Evolutionary conservation across 2,888 invertebrate species (phyloP), one percentile per base, ranked within the genome.

Genomic region (Anthrax anthrax): DNA sequence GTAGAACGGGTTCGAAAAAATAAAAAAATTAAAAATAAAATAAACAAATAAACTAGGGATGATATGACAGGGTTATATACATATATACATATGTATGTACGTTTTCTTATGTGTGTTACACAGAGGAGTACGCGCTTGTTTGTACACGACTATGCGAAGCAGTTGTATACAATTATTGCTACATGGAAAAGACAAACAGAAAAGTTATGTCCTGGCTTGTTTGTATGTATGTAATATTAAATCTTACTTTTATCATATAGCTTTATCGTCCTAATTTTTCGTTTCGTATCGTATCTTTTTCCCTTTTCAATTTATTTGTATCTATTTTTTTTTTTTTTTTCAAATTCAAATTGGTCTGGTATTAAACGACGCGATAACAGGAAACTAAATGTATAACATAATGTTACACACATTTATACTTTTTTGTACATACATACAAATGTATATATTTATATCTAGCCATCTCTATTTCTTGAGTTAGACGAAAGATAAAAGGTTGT

Each of bases 1-100:
- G 46, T 43, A 38, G 43, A 37, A 39, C 45, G 42, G 42, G 37
- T 45, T 41, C 42, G 42, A 42, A 41, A 19, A 39, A 41, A 16
- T 39, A 41, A 43, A 42, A 39, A 27, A 38, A 32, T 14, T 6
- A 23, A 23, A 23, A 23, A 23, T 23, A 23, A 23, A 23, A 6
- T 6, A 23, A 23, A 23, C 5, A 23, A 23, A 23, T 23, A 23
- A 16, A 39, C 18, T 23, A 18, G 38, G 18, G 40, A 37, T 12
- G 29, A 36, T 37, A 44, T 9, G 29, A 32, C 29, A 12, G 29
- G 29, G 29, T 12, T 32, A 23, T 8, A 6, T 23, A 23, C 23
- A 23, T 6, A 23, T 8, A 8, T 23, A 23, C 23, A 8, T 23
- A 23, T 23, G 23, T 23, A 4, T 23, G 4, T 23, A 23, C 8